Conservation (phyloP, 1,140 invertebrate species). For the Drosophila guanche region DNA sequence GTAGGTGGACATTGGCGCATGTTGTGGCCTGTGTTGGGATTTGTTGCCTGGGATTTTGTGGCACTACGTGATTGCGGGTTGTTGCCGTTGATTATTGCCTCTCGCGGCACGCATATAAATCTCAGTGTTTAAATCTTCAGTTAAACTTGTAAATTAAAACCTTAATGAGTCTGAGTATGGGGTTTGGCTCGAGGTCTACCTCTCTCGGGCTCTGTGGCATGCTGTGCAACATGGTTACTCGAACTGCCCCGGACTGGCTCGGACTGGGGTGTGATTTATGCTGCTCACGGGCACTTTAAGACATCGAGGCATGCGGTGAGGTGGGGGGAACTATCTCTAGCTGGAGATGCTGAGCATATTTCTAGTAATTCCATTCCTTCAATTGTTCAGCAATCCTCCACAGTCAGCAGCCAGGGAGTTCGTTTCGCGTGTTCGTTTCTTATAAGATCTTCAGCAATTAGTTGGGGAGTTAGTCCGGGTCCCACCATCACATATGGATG, state of each 20-base stretch:
- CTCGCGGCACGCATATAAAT: conserved; percentile 68
- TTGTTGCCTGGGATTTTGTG: conserved; percentile 22
- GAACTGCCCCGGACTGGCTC: conserved; percentile 2
- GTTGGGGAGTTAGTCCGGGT: conserved; percentile 21
- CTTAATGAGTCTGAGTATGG: conserved; percentile 69
- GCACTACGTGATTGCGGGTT: conserved; percentile 55
- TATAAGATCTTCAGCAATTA: conserved; percentile 68
- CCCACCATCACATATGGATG: conserved; percentile 44
- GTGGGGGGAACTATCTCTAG: neutral
- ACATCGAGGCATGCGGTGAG: conserved; percentile 11
- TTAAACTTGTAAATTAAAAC: conserved; percentile 79
- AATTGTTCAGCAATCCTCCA: conserved; percentile 25
- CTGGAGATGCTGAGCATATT: conserved; percentile 7
- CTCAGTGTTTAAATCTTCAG: conserved; percentile 69
- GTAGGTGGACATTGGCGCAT: conserved; percentile 67
- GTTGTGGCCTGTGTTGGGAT: conserved; percentile 28
- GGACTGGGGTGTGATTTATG: conserved; percentile 60
- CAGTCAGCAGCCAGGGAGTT: conserved; percentile 34
- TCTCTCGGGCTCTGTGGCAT: conserved; percentile 14
- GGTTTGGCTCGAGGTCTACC: neutral
- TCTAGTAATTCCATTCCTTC: conserved; percentile 4
- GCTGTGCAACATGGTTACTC: conserved; percentile 42
- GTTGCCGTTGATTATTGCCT: conserved; percentile 73
- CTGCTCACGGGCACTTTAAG: conserved; percentile 39
- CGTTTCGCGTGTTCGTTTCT: conserved; percentile 45